Evolutionary conservation across 2,113 vertebrate species (phyloP).

Genomic region (Ophthalmolycus amberensis): DNA sequence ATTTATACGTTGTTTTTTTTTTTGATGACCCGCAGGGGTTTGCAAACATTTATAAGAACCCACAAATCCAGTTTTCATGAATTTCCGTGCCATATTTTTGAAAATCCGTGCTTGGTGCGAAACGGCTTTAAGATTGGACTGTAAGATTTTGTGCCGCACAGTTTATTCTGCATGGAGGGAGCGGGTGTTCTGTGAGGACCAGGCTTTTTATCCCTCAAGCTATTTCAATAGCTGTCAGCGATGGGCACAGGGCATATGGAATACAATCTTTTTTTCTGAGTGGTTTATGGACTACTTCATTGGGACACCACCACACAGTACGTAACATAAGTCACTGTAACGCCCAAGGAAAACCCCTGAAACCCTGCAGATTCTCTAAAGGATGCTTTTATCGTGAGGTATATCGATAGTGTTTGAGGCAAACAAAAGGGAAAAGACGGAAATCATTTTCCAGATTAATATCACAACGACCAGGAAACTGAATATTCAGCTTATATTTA

Average conservation of each 20-base stretch:
- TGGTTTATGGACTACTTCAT: constrained; percentile 10
- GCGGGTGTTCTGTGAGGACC: neutral
- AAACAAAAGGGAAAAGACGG: neutral
- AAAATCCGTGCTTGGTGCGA: neutral
- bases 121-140: neutral
- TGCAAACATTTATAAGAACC: neutral
- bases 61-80: neutral
- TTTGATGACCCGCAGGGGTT: neutral
- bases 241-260: neutral
- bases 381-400: neutral
- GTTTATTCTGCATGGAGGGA: neutral
- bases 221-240: constrained; percentile 25
- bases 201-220: constrained; percentile 12
- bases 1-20: neutral
- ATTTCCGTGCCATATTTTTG: neutral
- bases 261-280: neutral
- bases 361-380: neutral
- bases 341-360: neutral
- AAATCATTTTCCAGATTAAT: neutral
- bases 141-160: neutral
- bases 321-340: neutral
- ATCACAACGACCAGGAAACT: neutral
- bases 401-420: neutral
- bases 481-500: neutral
- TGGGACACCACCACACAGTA: neutral